Base-by-base conservation (phyloP, 2,797 vertebrate species). In the Eremophila alpestris region DNA sequence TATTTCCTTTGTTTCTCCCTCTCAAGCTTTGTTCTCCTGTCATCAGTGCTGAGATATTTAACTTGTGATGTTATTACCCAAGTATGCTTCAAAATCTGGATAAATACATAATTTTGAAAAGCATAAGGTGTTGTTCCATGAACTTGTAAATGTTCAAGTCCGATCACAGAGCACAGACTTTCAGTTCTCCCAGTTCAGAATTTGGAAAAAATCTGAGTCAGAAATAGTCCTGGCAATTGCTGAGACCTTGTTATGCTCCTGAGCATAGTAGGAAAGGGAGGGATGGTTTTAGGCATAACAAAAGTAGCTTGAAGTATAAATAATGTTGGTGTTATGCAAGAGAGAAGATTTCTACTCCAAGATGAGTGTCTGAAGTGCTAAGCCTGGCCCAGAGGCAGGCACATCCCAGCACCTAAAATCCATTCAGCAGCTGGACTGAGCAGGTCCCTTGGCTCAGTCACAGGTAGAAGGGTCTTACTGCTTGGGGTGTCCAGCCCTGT, bases 401-500 rank as follows among this genome's bases (percentile, higher is more conserved):
- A 15, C 32, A 56, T 14, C 29, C 5, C 49, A 70, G 73, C 45
- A 9, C 21, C 63, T 59, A 24, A 59, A 59, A 73, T 22, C 15
- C 5, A 0, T 59, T 34, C 27, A 23, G 58, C 24, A 58, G 15
- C 67, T 54, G 63, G 21, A 23, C 67, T 55, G 63, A 51, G 27
- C 27, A 43, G 63, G 13, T 4, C 15, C 23, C 49, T 34, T 24
- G 30, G n/a, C 24, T 69, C 41, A 30, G 7, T 22, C 34, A 5
- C 3, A 18, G 21, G n/a, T 2, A 26, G 34, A 34, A 73, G 27
- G 11, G 9, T 18, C 29, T 49, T 1, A 0, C 41, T 68, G 18
- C 24, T 21, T 21, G 16, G 6, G 5, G 3, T 7, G 4, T 59
- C 36, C 27, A 54, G 20, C 34, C 21, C 4, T 24, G 4, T 16